Percentiles rank a stretch among this genome's conserved stretches.
Evolutionary conservation across 2,888 invertebrate species (phyloP).

Genomic region (Prenolepis imparis): DNA sequence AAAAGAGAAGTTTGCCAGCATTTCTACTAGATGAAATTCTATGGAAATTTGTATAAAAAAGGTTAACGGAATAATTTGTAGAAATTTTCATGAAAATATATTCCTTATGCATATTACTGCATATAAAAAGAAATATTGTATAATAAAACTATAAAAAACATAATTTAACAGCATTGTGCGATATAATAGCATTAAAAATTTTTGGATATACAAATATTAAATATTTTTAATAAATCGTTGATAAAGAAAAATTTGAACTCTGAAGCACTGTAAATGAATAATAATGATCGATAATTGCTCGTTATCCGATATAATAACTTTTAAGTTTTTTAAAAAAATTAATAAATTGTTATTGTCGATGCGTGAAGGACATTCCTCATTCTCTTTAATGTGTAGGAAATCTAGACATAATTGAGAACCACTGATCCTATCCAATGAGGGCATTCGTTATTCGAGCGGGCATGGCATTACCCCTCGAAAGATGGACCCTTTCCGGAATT

Average conservation of each 20-base stretch:
- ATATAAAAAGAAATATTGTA: neutral
- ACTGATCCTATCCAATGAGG: conserved; percentile 56
- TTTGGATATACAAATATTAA: neutral
- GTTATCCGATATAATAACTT: neutral
- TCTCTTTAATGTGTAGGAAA: neutral
- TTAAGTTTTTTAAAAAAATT: too few relatives aligned
- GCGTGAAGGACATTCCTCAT: neutral
- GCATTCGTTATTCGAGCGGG: conserved; percentile 61
- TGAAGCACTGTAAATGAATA: neutral
- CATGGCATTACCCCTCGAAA: conserved; percentile 49
- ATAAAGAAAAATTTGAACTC: neutral
- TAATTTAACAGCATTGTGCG: neutral
- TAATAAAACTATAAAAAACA: neutral
- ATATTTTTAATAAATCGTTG: neutral
- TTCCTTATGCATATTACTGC: neutral
- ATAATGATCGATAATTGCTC: neutral
- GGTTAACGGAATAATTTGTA: neutral
- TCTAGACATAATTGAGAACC: conserved; percentile 51
- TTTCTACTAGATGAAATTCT: conserved; percentile 3
- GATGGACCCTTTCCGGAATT: conserved; percentile 65
- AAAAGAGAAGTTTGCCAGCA: conserved; percentile 9
- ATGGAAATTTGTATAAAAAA: neutral
- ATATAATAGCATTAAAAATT: neutral
- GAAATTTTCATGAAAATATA: neutral
- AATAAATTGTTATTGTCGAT: neutral